These are phyloP conservation scores for Cecidostiba fungosa DNA, from an alignment of 2,888 invertebrate genomes.

Conservation along the genomic window DNA sequence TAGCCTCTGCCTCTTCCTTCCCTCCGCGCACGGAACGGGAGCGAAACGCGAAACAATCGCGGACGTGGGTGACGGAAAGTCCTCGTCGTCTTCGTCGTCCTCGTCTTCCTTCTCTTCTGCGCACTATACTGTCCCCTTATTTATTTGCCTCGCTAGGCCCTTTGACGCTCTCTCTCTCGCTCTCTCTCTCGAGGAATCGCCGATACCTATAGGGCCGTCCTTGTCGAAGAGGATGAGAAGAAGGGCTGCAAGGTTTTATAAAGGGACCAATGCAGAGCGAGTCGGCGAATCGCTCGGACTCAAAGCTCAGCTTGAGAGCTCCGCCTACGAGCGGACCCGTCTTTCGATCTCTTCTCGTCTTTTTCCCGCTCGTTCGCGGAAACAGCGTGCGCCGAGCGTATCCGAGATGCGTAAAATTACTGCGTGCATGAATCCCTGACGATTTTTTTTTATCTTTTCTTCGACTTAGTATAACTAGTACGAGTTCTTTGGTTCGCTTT, in stretches of 20 bases:
- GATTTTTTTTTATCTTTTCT: no score
- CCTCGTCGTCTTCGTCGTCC: slow-evolving; percentile 58
- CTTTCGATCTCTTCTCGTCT: slow-evolving; percentile 20
- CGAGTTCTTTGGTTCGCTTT: no score
- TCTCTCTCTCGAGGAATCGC: slow-evolving; percentile 19
- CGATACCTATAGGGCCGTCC: slow-evolving; percentile 35
- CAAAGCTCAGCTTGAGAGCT: slow-evolving; percentile 72
- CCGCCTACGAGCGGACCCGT: slow-evolving; percentile 72
- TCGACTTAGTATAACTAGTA: no score
- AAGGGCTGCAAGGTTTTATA: slow-evolving; percentile 43
- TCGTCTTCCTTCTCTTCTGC: slow-evolving; percentile 17
- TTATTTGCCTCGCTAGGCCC: slow-evolving; percentile 53
- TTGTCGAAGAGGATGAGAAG: slow-evolving; percentile 31
- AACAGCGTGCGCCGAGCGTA: slow-evolving; percentile 6
- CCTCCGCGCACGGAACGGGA: slow-evolving; percentile 68
- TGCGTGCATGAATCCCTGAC: not conserved
- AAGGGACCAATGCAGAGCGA: slow-evolving; percentile 74
- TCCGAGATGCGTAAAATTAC: slow-evolving; percentile 23
- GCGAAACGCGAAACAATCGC: slow-evolving; percentile 75
- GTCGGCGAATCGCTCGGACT: slow-evolving; percentile 72
- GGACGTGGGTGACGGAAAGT: slow-evolving; percentile 76
- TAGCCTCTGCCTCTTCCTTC: slow-evolving; percentile 63
- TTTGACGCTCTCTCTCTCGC: slow-evolving; percentile 58
- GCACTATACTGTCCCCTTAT: slow-evolving; percentile 41
- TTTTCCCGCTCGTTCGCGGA: slow-evolving; percentile 6